Evolutionary conservation across 2,113 vertebrate species (phyloP).

Genomic region (Ivindomyrus marchei): DNA sequence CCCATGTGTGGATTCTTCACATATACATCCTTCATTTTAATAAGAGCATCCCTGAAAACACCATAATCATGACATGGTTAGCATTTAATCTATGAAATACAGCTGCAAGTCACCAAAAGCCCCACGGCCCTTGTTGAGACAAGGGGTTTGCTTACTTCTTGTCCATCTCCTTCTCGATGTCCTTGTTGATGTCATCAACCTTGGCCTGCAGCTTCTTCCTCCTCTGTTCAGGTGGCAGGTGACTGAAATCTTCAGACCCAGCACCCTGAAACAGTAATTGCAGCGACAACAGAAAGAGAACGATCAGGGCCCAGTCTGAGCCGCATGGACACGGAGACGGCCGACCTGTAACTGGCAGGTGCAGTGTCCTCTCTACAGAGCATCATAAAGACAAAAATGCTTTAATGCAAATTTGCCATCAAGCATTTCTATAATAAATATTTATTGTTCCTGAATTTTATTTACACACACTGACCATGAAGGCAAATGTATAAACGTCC

Average conservation of each 20-base stretch:
- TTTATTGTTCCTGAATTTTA: background rate
- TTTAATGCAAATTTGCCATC: background rate
- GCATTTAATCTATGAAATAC: background rate
- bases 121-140: background rate
- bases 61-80: background rate
- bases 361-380: conserved; percentile 7
- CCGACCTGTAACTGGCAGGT: background rate
- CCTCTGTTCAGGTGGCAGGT: conserved; percentile 87
- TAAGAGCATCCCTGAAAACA: conserved; percentile 76
- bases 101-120: background rate
- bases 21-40: conserved; percentile 93
- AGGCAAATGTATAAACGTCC: background rate
- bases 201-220: conserved; percentile 86
- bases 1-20: conserved; percentile 91
- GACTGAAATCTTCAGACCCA: conserved; percentile 85
- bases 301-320: background rate
- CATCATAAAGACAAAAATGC: background rate
- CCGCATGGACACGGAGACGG: background rate
- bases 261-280: conserved; percentile 64
- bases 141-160: conserved; percentile 67
- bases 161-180: conserved; percentile 86
- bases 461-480: background rate
- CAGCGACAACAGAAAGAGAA: background rate
- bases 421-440: background rate
- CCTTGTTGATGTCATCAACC: conserved; percentile 78